Evolutionary conservation across 2,888 invertebrate species (phyloP), one percentile per base, ranked within the genome.

Genomic region (Parnassius apollo): DNA sequence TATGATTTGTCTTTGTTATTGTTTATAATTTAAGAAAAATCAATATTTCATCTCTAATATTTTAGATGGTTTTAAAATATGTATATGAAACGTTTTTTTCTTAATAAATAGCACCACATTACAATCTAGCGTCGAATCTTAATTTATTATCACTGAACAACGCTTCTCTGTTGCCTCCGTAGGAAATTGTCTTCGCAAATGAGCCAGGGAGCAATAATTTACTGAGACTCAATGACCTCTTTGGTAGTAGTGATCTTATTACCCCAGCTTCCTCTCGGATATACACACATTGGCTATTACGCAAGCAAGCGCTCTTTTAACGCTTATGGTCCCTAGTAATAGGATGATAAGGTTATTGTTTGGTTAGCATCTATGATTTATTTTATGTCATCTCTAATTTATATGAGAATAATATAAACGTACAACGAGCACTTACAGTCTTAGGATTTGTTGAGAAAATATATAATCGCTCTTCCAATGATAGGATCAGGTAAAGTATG

Each of bases 111-210:
- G 67, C 77, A 68, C 62, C 67, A 66, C 66, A 72, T 69, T 71
- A 68, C 68, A 71, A 62, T 68, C 68, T 70, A 74, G 71, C 74
- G 71, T 75, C 79, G 69, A 79, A 81, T 79, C 80, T 84, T 82
- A 83, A 86, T 85, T 81, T 84, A 84, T 83, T 80, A 82, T 78
- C 77, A 71, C 69, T 68, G 83, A 74, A 86, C 85, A 86, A 83
- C 80, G 80, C 75, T 75, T 70, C 81, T 75, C 79, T 88, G 87
- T 88, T 77, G 77, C 73, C 76, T 77, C 73, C 76, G 75, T 76
- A 88, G 91, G 90, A 91, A 89, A 90, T 90, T 84, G 88, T 87
- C 80, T 82, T 80, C 78, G 78, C 79, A 82, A 86, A 87, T 84
- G 86, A 85, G 81, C 76, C 83, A 80, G 78, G 77, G 78, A 77